These are phyloP conservation scores for Henicopernis longicauda DNA, from an alignment of 2,113 vertebrate genomes.

Conservation along the genomic window DNA sequence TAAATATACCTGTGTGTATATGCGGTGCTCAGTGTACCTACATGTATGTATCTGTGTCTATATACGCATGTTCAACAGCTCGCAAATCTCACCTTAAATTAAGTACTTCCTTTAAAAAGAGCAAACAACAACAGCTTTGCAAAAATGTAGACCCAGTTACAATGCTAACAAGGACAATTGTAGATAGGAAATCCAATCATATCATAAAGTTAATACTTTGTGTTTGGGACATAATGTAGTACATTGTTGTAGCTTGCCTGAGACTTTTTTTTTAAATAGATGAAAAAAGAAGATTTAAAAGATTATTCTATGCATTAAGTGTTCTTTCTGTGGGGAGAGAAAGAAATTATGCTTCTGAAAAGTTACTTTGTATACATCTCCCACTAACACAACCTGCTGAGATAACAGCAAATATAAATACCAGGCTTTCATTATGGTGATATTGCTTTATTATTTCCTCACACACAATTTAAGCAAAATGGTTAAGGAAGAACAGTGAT, in stretches of 20 bases:
- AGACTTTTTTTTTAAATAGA: background rate
- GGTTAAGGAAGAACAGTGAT: background rate
- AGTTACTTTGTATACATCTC: background rate
- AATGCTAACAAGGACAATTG: background rate
- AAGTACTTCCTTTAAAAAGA: background rate
- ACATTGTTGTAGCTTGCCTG: background rate
- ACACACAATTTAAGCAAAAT: background rate
- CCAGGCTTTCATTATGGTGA: background rate
- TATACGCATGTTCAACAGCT: background rate
- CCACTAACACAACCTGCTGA: background rate
- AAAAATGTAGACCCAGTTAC: background rate
- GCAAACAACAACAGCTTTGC: background rate
- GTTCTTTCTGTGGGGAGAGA: background rate
- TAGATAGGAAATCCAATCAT: background rate
- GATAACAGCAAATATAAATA: background rate
- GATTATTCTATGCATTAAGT: background rate
- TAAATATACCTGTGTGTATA: background rate
- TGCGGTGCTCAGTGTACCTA: background rate
- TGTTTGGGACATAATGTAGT: background rate
- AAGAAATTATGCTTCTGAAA: background rate
- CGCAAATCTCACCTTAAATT: background rate
- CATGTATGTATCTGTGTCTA: background rate
- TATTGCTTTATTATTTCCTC: slow-evolving; percentile 19
- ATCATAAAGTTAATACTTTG: background rate
- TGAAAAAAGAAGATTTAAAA: background rate